Percentiles rank a stretch among this genome's conserved stretches.
Conservation (phyloP, 2,797 vertebrate genomes). For the Urocyon cinereoargenteus region DNA sequence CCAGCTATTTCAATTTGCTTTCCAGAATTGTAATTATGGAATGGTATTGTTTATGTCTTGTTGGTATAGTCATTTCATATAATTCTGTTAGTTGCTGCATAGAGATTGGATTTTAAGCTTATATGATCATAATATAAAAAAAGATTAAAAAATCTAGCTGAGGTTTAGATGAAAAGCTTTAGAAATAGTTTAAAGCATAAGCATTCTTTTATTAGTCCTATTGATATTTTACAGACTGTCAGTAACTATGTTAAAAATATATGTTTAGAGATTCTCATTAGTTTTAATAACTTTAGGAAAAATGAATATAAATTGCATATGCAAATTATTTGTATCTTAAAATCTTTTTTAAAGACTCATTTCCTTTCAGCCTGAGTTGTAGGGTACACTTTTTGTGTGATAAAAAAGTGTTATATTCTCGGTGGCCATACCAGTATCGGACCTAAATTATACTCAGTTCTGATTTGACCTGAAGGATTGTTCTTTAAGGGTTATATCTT, state of each 20-base stretch:
- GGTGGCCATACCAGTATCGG: neutral
- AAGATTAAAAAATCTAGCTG: neutral
- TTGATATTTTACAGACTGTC: neutral
- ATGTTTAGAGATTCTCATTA: neutral
- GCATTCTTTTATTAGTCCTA: neutral
- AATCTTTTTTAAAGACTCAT: neutral
- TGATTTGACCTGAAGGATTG: neutral
- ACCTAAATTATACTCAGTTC: neutral
- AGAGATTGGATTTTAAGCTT: constrained; percentile 34
- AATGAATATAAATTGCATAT: neutral
- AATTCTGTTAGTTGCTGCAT: constrained; percentile 54
- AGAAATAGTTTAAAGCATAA: neutral
- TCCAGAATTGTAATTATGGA: constrained; percentile 70
- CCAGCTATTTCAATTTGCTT: constrained; percentile 83
- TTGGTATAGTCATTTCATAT: constrained; percentile 71
- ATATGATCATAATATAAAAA: constrained; percentile 58
- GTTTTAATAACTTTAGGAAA: neutral
- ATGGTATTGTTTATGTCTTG: constrained; percentile 79
- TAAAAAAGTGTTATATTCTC: neutral
- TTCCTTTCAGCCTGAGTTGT: neutral
- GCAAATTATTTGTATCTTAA: neutral
- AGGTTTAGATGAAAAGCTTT: constrained; percentile 50
- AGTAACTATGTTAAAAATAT: neutral
- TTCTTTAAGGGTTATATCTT: neutral
- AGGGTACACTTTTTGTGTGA: neutral